Conservation (phyloP, 2,113 vertebrate species). For the Trematocara variabile region DNA sequence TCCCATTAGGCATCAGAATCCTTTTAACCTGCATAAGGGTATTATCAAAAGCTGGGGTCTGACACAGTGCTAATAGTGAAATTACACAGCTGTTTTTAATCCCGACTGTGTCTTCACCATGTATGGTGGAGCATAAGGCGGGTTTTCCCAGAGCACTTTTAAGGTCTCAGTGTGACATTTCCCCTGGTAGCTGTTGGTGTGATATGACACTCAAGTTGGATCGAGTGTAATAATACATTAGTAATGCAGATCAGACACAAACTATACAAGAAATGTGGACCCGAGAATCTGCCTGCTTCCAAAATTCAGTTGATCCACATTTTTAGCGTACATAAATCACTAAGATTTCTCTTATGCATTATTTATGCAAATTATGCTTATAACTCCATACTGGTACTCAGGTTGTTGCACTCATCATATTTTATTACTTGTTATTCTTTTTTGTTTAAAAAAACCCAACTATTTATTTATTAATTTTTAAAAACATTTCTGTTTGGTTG, state of each 20-base stretch:
- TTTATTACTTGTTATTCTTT: neutral
- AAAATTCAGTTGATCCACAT: neutral
- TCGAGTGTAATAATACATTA: neutral
- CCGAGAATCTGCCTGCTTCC: neutral
- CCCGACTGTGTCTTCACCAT: neutral
- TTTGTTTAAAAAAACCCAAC: neutral
- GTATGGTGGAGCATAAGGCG: too few species aligned
- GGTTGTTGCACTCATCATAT: neutral
- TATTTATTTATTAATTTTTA: neutral
- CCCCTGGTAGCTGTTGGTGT: neutral
- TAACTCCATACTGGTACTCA: neutral
- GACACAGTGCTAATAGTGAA: neutral
- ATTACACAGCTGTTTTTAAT: slow-evolving; percentile 17
- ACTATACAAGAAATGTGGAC: neutral
- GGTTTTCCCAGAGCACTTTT: neutral
- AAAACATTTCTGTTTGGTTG: neutral
- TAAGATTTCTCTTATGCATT: neutral
- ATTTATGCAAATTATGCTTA: neutral
- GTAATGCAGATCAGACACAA: neutral
- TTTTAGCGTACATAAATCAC: neutral
- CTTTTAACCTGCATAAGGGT: neutral
- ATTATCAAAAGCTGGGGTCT: neutral
- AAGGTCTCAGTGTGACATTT: neutral
- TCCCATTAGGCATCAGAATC: neutral
- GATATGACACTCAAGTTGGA: neutral